A percentile compares a stretch with the other conserved stretches of the same genome.
Evolutionary conservation across 2,113 vertebrate species (phyloP).

Genomic region (Daubentonia madagascariensis): DNA sequence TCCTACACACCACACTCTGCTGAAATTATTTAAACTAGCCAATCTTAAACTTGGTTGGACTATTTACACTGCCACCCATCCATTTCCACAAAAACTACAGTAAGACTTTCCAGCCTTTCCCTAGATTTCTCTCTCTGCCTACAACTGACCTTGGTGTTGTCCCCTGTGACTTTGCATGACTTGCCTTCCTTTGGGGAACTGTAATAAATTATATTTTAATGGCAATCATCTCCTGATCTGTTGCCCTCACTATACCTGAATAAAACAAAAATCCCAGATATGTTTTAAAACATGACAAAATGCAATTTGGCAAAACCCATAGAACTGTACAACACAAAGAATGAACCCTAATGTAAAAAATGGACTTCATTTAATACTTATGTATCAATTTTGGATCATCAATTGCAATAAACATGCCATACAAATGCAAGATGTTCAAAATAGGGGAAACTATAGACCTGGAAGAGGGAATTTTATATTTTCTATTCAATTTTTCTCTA

Average conservation of each 20-base stretch:
- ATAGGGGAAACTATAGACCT: neutral
- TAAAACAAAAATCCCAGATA: neutral
- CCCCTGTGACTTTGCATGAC: neutral
- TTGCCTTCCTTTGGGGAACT: neutral
- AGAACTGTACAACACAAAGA: neutral
- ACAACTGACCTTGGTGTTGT: neutral
- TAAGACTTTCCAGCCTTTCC: neutral
- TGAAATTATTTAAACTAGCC: neutral
- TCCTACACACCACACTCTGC: fast-evolving
- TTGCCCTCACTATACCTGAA: neutral
- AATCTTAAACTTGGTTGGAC: neutral
- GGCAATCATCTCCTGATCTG: neutral
- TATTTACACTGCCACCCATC: neutral
- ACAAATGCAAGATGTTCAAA: neutral
- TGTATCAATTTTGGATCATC: neutral
- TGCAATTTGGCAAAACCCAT: neutral
- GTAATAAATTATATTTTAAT: neutral
- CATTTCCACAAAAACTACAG: neutral
- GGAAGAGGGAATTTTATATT: neutral
- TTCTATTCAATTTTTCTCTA: neutral
- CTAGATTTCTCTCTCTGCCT: neutral
- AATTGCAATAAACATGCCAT: neutral
- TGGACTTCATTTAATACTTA: neutral
- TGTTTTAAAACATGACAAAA: neutral
- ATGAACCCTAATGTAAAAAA: neutral